phyloP scores from a whole-genome alignment of 2,797 vertebrate species.

The Mastacembelus armatus region DNA sequence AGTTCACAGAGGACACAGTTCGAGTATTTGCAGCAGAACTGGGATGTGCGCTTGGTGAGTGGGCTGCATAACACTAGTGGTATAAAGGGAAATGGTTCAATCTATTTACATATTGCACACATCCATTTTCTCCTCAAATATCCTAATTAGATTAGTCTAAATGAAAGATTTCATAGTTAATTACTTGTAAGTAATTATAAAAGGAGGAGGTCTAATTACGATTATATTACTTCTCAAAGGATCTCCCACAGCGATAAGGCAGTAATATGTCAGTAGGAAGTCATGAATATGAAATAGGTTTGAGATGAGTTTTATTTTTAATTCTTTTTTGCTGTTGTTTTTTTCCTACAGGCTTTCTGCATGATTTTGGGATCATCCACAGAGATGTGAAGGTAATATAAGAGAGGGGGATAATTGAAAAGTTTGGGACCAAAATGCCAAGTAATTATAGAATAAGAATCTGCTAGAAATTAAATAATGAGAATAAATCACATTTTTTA shows the following conservation, averaged over 20 bases:
- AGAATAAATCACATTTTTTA: too few relatives aligned
- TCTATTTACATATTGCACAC: background rate
- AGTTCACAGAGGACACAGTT: slow-evolving; percentile 84
- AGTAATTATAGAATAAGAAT: too few relatives aligned
- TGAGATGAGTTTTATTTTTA: background rate
- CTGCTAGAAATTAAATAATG: too few relatives aligned
- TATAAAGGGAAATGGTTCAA: background rate
- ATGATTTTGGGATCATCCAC: slow-evolving; percentile 94
- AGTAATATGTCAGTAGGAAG: too few relatives aligned
- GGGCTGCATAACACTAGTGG: background rate
- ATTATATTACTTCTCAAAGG: slow-evolving; percentile 21
- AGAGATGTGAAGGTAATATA: slow-evolving; percentile 92
- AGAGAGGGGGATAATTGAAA: background rate
- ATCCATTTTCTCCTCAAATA: background rate
- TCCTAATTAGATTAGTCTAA: slow-evolving; percentile 14
- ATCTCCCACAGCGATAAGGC: slow-evolving; percentile 9
- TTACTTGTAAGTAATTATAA: slow-evolving; percentile 38
- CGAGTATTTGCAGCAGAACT: slow-evolving; percentile 90
- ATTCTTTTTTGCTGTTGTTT: background rate
- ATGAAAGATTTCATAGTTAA: background rate
- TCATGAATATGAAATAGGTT: background rate
- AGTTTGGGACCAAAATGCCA: background rate
- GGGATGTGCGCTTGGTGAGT: slow-evolving; percentile 90
- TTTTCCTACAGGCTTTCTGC: slow-evolving; percentile 93
- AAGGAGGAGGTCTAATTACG: slow-evolving; percentile 40